A percentile compares a stretch with the other conserved stretches of the same genome.
Evolutionary conservation across 2,888 invertebrate genomes (phyloP).

Genomic region (Chalcosyrphus nemorum): DNA sequence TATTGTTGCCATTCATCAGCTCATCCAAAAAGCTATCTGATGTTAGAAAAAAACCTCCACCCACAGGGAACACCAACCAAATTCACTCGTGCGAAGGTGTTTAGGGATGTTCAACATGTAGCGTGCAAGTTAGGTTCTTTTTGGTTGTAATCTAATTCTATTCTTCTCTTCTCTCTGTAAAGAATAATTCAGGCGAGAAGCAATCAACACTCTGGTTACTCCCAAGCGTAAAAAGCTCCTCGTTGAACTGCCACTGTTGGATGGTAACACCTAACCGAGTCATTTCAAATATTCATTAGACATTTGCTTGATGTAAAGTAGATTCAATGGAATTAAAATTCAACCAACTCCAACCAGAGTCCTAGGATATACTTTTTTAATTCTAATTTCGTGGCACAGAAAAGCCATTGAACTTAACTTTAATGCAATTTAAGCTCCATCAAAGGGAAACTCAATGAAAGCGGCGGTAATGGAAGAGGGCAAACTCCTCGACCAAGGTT

Average conservation of each 20-base stretch:
- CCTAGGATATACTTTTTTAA: neutral
- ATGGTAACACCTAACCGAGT: neutral
- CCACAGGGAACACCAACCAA: neutral
- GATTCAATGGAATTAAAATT: constrained; percentile 25
- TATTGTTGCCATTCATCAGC: neutral
- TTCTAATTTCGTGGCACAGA: neutral
- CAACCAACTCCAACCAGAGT: neutral
- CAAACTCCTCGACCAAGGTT: neutral
- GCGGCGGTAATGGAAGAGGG: neutral
- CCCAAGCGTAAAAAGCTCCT: constrained; percentile 1
- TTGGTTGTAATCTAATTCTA: constrained; percentile 3
- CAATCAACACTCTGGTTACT: neutral
- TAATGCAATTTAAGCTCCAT: constrained; percentile 3
- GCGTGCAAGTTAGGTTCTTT: neutral
- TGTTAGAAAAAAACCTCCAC: neutral
- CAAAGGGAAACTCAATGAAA: neutral
- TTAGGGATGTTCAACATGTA: neutral
- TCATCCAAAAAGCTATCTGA: neutral
- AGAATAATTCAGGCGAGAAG: constrained; percentile 2
- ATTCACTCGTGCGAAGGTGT: constrained; percentile 2
- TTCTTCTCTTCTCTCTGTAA: neutral
- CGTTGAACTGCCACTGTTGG: neutral
- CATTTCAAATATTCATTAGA: neutral
- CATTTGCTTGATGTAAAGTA: neutral
- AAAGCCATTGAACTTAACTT: constrained; percentile 12